These are phyloP conservation scores for Melanotaenia duboulayi DNA, from an alignment of 2,113 vertebrate species.

Conservation along the genomic window DNA sequence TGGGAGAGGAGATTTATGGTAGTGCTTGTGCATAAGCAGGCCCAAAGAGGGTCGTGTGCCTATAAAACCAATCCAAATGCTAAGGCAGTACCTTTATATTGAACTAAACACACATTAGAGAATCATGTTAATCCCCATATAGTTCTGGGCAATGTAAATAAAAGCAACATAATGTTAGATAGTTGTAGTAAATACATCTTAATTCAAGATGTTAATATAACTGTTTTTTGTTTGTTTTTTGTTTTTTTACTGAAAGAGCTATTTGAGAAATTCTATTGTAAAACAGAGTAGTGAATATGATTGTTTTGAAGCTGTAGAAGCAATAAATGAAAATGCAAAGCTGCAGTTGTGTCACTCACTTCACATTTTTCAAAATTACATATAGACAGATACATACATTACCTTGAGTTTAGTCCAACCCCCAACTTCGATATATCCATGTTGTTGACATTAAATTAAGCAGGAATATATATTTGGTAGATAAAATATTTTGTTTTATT, in stretches of 20 bases:
- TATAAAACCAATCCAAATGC: slow-evolving; percentile 70
- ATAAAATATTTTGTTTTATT: too few relatives aligned
- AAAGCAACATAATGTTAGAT: slow-evolving; percentile 41
- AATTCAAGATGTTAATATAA: slow-evolving; percentile 52
- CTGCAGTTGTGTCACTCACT: slow-evolving; percentile 12
- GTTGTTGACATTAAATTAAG: too few relatives aligned
- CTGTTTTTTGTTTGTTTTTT: neutral
- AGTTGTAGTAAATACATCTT: slow-evolving; percentile 46
- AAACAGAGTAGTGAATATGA: slow-evolving; percentile 62
- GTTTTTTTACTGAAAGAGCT: slow-evolving; percentile 69
- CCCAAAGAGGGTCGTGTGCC: slow-evolving; percentile 73
- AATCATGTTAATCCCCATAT: slow-evolving; percentile 57
- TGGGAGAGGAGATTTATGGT: slow-evolving; percentile 12
- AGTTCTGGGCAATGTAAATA: slow-evolving; percentile 50
- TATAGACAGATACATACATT: too few relatives aligned
- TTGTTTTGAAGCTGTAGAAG: slow-evolving; percentile 74
- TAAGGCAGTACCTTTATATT: slow-evolving; percentile 57
- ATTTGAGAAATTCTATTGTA: slow-evolving; percentile 60
- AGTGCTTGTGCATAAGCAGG: slow-evolving; percentile 55
- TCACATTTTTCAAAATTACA: too few relatives aligned
- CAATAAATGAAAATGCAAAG: slow-evolving; percentile 72
- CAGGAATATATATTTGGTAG: too few relatives aligned
- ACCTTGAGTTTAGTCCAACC: too few relatives aligned
- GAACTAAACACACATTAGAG: slow-evolving; percentile 37
- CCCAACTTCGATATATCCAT: too few relatives aligned